Evolutionary conservation across 1,140 invertebrate species (phyloP).

Genomic region (Plectus sambesii): DNA sequence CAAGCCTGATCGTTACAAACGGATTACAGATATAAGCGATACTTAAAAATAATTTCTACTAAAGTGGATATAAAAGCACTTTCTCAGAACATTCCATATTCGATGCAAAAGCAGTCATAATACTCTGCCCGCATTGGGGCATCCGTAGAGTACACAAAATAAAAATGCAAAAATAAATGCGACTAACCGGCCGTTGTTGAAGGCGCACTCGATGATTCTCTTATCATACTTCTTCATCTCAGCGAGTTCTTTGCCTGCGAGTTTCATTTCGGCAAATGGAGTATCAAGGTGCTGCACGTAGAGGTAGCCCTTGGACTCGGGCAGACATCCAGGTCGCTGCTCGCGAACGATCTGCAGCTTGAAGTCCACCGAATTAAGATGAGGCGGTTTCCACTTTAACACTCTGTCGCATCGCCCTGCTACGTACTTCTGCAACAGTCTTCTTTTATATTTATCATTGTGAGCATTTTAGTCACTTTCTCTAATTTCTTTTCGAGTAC

Average conservation of each 20-base stretch:
- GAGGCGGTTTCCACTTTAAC: conserved; percentile 91
- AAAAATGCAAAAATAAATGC: conserved; percentile 7
- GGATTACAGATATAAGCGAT: no score
- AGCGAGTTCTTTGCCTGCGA: conserved; percentile 56
- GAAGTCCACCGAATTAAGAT: conserved; percentile 91
- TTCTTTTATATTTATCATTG: no score
- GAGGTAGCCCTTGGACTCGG: conserved; percentile 31
- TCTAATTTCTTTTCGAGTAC: no score
- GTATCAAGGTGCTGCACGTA: conserved; percentile 28
- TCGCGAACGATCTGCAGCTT: conserved; percentile 66
- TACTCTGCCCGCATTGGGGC: no score
- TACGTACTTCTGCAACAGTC: conserved; percentile 63
- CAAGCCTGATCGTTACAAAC: no score
- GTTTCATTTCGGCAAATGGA: conserved; percentile 56
- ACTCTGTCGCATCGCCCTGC: conserved; percentile 68
- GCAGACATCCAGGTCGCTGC: conserved; percentile 57
- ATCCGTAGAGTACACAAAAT: no score
- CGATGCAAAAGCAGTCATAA: no score
- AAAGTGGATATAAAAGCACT: no score
- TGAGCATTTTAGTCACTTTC: no score
- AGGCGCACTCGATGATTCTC: conserved; percentile 91
- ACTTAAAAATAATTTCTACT: no score
- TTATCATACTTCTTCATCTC: conserved; percentile 67
- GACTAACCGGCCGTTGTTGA: conserved; percentile 21
- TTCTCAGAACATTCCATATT: no score